Base-by-base conservation (phyloP, 1,140 invertebrate species). In the Pomacea maculata region DNA sequence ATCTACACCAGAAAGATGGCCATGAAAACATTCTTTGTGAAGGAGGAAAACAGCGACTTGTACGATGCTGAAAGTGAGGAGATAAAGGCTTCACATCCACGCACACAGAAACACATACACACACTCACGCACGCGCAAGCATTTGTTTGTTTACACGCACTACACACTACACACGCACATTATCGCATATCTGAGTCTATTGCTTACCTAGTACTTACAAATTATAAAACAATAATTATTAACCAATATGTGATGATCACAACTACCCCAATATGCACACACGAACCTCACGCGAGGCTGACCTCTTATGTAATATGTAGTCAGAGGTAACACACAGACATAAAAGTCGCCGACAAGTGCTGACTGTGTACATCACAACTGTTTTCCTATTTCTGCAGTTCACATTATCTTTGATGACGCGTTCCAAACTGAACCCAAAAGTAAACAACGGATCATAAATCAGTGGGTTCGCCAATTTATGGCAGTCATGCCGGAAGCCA, bases 341-440 rank as follows among this genome's bases (percentile, higher is more conserved):
- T 1, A 2, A 45, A 0, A 1, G 34, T 45, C 2, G 57, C 57
- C 57, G 15, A 61, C 1, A 45, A 61, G 15, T 61, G 11, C 57
- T 8, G 57, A 1, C 15, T 6, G 5, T 6, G 57, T 17, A 2
- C 9, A 0, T 61, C 57, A 61, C 57, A 61, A 61, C 6, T 78
- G 9, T 21, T 67, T 65, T 61, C 29, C 10, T 15, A 64, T 63
- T 34, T 63, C 68, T 84, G 15, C 98, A 94, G 94, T 92, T 68
- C 98, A 99, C 88, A 98, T 99, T 82, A 99, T 98, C 92, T 97
- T 99, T 91, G 98, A 99, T 92, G 98, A 99, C 89, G 97, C 98
- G 34, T 95, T 98, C 82, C 95, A 96, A 73, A 97, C 99, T 88
- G 96, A 97, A 88, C 95, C 96, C 3, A 97, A 98, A 89, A 57